Percentiles rank a stretch among this genome's conserved stretches.
Conservation (phyloP, 2,113 vertebrate genomes). For the Lichenostomus cassidix region DNA sequence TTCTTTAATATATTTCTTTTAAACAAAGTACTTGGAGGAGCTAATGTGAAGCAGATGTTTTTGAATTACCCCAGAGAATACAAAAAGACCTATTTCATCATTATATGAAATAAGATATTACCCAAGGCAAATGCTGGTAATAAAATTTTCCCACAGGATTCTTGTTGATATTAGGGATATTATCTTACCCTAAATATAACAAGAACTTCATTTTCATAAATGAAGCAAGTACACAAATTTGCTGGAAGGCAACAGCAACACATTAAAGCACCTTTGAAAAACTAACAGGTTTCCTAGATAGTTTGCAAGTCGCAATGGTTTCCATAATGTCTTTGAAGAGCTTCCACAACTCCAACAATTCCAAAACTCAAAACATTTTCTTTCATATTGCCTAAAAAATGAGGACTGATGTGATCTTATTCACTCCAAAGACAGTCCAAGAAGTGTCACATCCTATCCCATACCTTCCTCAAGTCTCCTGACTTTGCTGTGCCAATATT, state of each 20-base stretch:
- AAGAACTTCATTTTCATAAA: slow-evolving; percentile 46
- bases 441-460: not conserved
- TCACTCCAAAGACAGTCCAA: not conserved
- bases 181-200: slow-evolving; percentile 35
- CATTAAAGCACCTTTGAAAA: not conserved
- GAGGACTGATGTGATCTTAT: not conserved
- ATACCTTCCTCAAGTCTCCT: not conserved
- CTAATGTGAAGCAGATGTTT: slow-evolving; percentile 51
- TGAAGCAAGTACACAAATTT: slow-evolving; percentile 7
- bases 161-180: slow-evolving; percentile 28
- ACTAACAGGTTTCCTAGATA: not conserved
- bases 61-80: slow-evolving; percentile 37
- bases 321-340: not conserved
- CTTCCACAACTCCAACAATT: not conserved
- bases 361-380: not conserved
- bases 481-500: not conserved
- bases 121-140: slow-evolving; percentile 13
- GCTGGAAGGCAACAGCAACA: not conserved
- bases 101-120: slow-evolving; percentile 27
- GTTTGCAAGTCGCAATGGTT: not conserved
- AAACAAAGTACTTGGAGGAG: slow-evolving; percentile 39
- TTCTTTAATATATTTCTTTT: slow-evolving; percentile 34
- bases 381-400: not conserved
- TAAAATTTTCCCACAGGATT: slow-evolving; percentile 33
- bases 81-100: slow-evolving; percentile 16